Percentiles rank a stretch among this genome's conserved stretches.
phyloP scores from a whole-genome alignment of 2,113 vertebrate genomes.

The Fulmarus glacialis region DNA sequence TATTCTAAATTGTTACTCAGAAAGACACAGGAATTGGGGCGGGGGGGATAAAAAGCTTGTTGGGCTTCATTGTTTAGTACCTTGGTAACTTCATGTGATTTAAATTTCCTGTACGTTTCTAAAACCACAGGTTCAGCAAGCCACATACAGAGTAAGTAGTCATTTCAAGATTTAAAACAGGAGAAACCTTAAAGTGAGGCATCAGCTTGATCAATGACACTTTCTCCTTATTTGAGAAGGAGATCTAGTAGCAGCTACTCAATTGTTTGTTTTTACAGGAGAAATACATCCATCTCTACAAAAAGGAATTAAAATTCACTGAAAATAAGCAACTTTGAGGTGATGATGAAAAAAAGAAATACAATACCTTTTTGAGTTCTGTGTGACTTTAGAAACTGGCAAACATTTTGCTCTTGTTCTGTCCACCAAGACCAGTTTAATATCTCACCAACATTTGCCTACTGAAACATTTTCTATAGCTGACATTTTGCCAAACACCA shows the following conservation, averaged over 20 bases:
- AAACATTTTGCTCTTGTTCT: neutral
- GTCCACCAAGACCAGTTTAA: neutral
- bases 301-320: neutral
- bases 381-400: neutral
- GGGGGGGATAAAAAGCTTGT: rapidly evolving
- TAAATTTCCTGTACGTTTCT: neutral
- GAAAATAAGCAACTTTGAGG: neutral
- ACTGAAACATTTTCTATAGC: neutral
- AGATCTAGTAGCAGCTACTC: neutral
- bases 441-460: neutral
- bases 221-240: neutral
- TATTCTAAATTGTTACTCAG: neutral
- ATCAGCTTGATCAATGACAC: neutral
- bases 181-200: neutral
- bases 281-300: neutral
- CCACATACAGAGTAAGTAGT: neutral
- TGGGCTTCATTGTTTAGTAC: neutral
- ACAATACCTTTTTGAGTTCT: neutral
- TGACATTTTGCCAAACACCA: neutral
- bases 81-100: neutral
- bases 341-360: neutral
- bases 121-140: neutral
- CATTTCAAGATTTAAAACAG: neutral
- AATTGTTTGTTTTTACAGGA: neutral
- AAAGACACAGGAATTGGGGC: neutral